A percentile compares a stretch with the other conserved stretches of the same genome.
phyloP scores from a whole-genome alignment of 2,113 vertebrate species.

The Galemys pyrenaicus region DNA sequence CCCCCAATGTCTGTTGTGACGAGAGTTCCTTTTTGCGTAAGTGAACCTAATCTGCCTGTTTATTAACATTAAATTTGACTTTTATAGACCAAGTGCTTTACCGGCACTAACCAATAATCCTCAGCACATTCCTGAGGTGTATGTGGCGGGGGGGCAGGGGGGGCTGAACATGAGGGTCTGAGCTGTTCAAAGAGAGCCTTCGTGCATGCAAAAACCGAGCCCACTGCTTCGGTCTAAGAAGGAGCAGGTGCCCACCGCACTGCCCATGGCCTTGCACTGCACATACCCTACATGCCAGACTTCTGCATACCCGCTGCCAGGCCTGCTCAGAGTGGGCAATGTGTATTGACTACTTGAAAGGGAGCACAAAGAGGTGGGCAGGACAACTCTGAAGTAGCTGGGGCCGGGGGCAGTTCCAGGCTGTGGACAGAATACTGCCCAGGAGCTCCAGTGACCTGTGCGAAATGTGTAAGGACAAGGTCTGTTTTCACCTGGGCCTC shows the following conservation, averaged over 20 bases:
- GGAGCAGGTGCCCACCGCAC: background rate
- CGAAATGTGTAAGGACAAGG: background rate
- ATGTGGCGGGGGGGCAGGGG: too few relatives aligned
- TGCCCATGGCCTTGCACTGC: background rate
- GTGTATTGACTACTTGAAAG: background rate
- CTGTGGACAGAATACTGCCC: background rate
- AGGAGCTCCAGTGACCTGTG: rapidly evolving
- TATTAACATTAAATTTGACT: slow-evolving; percentile 60
- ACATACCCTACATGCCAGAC: background rate
- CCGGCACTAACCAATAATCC: slow-evolving; percentile 36
- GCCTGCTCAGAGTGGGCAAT: background rate
- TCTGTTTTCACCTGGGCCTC: background rate
- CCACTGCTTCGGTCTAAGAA: background rate
- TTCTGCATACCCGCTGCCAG: background rate
- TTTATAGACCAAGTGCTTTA: slow-evolving; percentile 58
- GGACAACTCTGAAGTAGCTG: background rate
- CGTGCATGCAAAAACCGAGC: background rate
- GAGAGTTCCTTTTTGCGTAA: slow-evolving; percentile 39
- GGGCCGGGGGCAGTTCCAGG: background rate
- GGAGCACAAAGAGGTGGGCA: background rate
- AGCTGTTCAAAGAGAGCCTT: background rate
- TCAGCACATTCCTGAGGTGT: background rate
- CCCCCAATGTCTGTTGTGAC: background rate
- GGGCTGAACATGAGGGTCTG: background rate
- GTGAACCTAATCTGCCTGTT: slow-evolving; percentile 54